phyloP scores from a whole-genome alignment of 2,888 invertebrate genomes.

The Cosmopolites sordidus region DNA sequence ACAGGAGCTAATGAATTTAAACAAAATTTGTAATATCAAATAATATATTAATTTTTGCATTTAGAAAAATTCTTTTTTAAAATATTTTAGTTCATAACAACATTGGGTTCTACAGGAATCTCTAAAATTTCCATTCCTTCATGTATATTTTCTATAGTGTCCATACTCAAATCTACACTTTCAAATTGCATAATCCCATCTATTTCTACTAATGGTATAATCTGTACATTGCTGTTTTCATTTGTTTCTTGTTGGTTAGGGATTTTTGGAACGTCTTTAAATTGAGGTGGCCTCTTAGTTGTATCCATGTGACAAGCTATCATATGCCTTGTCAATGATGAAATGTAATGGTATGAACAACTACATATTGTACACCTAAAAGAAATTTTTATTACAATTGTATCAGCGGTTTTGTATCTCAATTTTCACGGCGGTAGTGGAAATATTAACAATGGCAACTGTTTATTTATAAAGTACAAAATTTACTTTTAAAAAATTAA shows the following conservation, averaged over 20 bases:
- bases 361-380: conserved; percentile 43
- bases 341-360: conserved; percentile 43
- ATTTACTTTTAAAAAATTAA: too few relatives aligned
- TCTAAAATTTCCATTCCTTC: conserved; percentile 5
- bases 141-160: background rate
- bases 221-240: background rate
- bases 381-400: too few relatives aligned
- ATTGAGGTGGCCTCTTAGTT: background rate
- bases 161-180: background rate
- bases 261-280: background rate
- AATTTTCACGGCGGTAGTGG: too few relatives aligned
- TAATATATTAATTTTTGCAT: too few relatives aligned
- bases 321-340: conserved; percentile 44
- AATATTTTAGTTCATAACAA: conserved; percentile 5
- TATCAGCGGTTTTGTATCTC: too few relatives aligned
- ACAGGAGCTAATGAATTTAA: too few relatives aligned
- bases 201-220: background rate
- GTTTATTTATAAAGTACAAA: too few relatives aligned
- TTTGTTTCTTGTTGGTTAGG: background rate
- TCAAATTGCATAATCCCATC: background rate
- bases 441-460: too few relatives aligned
- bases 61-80: background rate
- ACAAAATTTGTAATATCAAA: too few relatives aligned
- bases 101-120: conserved; percentile 4
- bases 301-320: conserved; percentile 40